Percentiles rank a stretch among this genome's conserved stretches.
Evolutionary conservation across 2,113 vertebrate genomes (phyloP).

Genomic region (Cygnus buccinator): DNA sequence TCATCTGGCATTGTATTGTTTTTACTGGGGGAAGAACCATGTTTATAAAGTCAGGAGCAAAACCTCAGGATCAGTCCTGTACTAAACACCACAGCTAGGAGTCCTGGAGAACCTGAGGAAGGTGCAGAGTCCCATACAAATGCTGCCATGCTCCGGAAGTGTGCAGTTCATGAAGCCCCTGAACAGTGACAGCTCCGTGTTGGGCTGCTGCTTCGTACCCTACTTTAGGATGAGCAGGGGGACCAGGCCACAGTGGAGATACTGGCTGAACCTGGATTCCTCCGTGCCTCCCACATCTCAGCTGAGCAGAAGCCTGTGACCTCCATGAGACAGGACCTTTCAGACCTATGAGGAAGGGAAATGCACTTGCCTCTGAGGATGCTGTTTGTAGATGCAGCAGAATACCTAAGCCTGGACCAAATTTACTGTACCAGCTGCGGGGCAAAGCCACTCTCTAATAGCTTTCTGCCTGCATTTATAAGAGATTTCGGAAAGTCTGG

Average conservation of each 20-base stretch:
- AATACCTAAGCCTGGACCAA: background rate
- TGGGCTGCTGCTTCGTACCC: background rate
- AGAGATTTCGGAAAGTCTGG: background rate
- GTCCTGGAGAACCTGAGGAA: background rate
- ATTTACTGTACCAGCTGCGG: background rate
- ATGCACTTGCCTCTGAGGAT: background rate
- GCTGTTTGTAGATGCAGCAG: background rate
- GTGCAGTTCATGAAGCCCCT: background rate
- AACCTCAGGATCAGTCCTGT: background rate
- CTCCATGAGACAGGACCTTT: background rate
- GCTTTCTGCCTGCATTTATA: background rate
- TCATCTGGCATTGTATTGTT: conserved; percentile 1
- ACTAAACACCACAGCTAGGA: background rate
- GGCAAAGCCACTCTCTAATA: background rate
- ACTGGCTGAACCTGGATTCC: background rate
- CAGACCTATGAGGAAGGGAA: background rate
- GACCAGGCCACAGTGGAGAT: background rate
- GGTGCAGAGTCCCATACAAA: background rate
- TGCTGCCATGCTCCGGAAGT: background rate
- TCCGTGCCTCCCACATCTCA: background rate
- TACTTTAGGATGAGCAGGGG: background rate
- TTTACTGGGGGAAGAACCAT: background rate
- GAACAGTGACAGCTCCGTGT: fast-evolving
- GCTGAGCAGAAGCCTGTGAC: background rate
- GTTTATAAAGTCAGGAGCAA: conserved; percentile 1